Conservation (phyloP, 2,888 invertebrate species). For the Tinea semifulvella region DNA sequence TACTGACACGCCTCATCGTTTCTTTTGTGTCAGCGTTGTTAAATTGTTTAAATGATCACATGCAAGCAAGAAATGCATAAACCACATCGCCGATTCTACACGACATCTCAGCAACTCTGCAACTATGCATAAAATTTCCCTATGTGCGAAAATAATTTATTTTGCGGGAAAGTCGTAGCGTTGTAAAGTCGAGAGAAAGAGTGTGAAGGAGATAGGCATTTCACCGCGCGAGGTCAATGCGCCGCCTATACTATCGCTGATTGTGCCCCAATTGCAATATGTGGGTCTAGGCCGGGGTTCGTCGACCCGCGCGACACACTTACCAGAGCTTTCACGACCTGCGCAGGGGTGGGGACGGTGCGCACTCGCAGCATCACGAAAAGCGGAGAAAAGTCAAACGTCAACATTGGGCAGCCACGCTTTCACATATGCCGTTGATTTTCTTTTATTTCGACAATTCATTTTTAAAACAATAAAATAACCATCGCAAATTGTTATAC, state of each 20-base stretch:
- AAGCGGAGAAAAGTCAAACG: conserved; percentile 43
- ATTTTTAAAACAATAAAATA: background rate
- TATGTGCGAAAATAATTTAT: conserved; percentile 2
- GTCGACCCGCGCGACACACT: conserved; percentile 64
- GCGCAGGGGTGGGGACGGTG: conserved; percentile 38
- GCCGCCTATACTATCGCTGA: conserved; percentile 61
- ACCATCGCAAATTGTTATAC: background rate
- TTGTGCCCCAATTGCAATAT: conserved; percentile 63
- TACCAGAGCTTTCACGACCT: conserved; percentile 61
- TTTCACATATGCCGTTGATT: conserved; percentile 4
- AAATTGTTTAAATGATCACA: conserved; percentile 57
- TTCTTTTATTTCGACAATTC: background rate
- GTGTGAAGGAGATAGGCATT: conserved; percentile 62
- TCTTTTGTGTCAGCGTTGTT: conserved; percentile 54
- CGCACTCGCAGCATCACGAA: conserved; percentile 30
- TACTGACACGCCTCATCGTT: conserved; percentile 39
- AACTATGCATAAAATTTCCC: conserved; percentile 5
- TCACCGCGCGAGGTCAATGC: conserved; percentile 63
- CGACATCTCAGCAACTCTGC: background rate
- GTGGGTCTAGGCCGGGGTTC: conserved; percentile 69
- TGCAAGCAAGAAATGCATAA: conserved; percentile 37
- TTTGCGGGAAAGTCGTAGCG: conserved; percentile 46
- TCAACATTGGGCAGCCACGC: conserved; percentile 6
- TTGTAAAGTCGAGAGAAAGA: conserved; percentile 54
- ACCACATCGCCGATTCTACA: background rate